phyloP scores from a whole-genome alignment of 2,888 invertebrate species.

The Calameuta filiformis region DNA sequence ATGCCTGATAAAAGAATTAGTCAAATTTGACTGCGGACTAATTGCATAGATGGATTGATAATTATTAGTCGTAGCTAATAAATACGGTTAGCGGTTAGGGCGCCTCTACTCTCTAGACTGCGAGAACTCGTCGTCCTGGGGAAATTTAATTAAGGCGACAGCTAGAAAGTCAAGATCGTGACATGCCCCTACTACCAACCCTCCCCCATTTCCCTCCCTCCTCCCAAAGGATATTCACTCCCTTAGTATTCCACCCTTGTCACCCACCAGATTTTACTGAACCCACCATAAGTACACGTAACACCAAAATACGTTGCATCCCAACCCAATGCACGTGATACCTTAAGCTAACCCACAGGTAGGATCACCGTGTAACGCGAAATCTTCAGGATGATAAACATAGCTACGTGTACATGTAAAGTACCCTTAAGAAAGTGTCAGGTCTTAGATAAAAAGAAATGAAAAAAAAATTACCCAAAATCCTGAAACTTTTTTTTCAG shows the following conservation, averaged over 20 bases:
- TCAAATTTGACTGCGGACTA: neutral
- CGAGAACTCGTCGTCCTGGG: neutral
- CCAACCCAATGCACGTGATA: neutral
- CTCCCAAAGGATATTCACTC: conserved; percentile 10
- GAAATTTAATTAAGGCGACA: conserved; percentile 35
- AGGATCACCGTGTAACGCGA: neutral
- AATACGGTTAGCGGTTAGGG: neutral
- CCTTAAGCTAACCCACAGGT: neutral
- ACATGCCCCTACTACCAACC: conserved; percentile 5
- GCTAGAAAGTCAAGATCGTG: conserved; percentile 45
- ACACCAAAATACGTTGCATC: neutral
- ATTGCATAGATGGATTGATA: neutral
- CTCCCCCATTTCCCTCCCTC: neutral
- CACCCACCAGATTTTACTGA: neutral
- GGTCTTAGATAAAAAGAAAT: neutral
- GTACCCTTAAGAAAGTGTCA: neutral
- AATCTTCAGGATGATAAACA: neutral
- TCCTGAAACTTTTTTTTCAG: neutral
- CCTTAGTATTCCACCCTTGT: conserved; percentile 8
- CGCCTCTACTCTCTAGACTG: neutral
- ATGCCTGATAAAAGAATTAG: neutral
- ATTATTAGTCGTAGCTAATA: neutral
- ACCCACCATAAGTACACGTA: neutral
- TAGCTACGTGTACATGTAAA: neutral
- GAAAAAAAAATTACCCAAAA: neutral